Conservation (phyloP, 2,888 invertebrate genomes). For the Cinara cedri region DNA sequence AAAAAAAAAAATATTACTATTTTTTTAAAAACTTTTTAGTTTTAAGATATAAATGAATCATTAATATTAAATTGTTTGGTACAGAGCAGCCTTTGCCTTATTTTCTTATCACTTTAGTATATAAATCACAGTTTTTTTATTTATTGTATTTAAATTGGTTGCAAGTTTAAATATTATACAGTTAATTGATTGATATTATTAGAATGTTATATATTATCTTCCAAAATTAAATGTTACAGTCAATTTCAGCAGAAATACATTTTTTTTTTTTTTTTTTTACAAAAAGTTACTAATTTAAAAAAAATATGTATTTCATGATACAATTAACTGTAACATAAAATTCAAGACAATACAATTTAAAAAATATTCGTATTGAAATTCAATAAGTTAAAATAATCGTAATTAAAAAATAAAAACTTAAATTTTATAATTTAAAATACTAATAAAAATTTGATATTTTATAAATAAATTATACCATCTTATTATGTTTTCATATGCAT, state of each 20-base stretch:
- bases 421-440: slow-evolving; percentile 4
- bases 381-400: background rate
- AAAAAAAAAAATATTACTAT: background rate
- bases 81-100: slow-evolving; percentile 24
- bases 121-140: slow-evolving; percentile 9
- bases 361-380: background rate
- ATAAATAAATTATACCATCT: background rate
- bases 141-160: background rate
- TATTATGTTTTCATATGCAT: background rate
- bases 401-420: background rate
- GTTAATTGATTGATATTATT: background rate
- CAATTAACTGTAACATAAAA: background rate
- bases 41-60: background rate
- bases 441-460: background rate
- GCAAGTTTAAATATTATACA: background rate
- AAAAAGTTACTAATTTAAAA: too few species aligned
- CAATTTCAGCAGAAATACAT: too few species aligned
- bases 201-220: too few species aligned
- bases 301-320: too few species aligned
- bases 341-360: background rate
- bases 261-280: too few species aligned
- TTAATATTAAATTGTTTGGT: background rate
- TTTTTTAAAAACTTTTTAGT: too few species aligned
- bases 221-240: too few species aligned
- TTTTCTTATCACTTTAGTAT: slow-evolving; percentile 7